These are phyloP conservation scores for Promerops cafer DNA, from an alignment of 2,113 vertebrate species.

Conservation along the genomic window DNA sequence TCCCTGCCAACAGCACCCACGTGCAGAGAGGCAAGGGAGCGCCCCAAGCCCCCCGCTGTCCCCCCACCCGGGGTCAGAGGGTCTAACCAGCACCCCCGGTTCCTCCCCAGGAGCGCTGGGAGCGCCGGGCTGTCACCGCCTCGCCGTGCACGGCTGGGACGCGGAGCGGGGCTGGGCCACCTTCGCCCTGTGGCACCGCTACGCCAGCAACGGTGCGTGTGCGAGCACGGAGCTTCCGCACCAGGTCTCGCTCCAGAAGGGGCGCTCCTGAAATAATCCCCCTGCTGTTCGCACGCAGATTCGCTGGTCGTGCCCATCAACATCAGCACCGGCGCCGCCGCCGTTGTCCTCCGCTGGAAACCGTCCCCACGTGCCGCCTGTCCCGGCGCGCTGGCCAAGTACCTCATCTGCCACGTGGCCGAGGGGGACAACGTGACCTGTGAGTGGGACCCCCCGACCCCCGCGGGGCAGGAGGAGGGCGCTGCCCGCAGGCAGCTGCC, in stretches of 20 bases:
- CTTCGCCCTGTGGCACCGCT: not conserved
- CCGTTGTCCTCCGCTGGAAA: not conserved
- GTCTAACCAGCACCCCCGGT: not conserved
- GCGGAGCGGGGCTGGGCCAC: constrained; percentile 4
- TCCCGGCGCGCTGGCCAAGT: constrained; percentile 22
- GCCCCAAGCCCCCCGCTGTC: accelerated
- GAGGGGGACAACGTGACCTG: not conserved
- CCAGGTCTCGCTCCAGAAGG: accelerated
- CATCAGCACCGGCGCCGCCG: not conserved
- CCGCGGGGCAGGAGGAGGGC: not conserved
- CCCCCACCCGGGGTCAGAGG: accelerated
- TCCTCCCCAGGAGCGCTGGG: not conserved
- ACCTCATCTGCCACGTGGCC: not conserved
- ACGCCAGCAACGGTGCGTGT: constrained; percentile 17
- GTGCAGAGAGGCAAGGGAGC: not conserved
- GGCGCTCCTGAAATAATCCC: accelerated
- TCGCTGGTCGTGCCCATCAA: not conserved
- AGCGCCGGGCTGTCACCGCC: not conserved
- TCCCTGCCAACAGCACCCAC: not conserved
- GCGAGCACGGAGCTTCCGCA: accelerated
- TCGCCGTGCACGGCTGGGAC: constrained; percentile 28
- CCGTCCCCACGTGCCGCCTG: constrained; percentile 13
- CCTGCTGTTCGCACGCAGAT: accelerated
- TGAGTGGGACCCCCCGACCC: not conserved
- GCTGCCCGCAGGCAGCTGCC: not conserved